phyloP scores from a whole-genome alignment of 1,140 invertebrate species.

The Eupristina koningsbergeri region DNA sequence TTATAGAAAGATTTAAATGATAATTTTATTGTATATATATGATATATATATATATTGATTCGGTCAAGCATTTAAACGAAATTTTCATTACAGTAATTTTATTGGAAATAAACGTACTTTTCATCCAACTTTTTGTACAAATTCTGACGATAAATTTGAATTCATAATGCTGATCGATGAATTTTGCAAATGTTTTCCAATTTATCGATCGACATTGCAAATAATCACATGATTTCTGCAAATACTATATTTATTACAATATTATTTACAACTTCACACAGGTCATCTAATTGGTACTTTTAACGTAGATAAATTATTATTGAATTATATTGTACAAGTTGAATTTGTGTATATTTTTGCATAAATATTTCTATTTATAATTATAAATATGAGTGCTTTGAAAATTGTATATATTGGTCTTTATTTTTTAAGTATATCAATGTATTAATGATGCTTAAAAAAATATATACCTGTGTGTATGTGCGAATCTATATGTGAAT shows the following conservation, averaged over 20 bases:
- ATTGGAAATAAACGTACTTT: neutral
- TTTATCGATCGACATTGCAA: neutral
- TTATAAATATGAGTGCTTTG: neutral
- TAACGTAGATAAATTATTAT: neutral
- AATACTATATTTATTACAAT: neutral
- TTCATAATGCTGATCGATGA: too few species aligned
- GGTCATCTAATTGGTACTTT: neutral
- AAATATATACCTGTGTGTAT: too few species aligned
- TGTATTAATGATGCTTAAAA: too few species aligned
- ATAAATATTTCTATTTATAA: neutral
- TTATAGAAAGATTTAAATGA: too few species aligned
- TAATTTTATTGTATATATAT: too few species aligned
- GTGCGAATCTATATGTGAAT: too few species aligned
- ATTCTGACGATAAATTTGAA: too few species aligned
- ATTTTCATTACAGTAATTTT: neutral
- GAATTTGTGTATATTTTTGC: neutral
- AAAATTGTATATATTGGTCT: neutral
- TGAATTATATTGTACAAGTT: neutral
- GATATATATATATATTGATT: too few species aligned
- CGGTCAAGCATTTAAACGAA: too few species aligned
- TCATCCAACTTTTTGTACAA: neutral
- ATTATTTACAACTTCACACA: neutral
- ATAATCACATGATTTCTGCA: neutral
- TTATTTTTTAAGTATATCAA: neutral
- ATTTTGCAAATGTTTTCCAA: neutral